These are phyloP conservation scores for Alcedo quadribrachys DNA, from an alignment of 2,797 vertebrate genomes.

Conservation along the genomic window DNA sequence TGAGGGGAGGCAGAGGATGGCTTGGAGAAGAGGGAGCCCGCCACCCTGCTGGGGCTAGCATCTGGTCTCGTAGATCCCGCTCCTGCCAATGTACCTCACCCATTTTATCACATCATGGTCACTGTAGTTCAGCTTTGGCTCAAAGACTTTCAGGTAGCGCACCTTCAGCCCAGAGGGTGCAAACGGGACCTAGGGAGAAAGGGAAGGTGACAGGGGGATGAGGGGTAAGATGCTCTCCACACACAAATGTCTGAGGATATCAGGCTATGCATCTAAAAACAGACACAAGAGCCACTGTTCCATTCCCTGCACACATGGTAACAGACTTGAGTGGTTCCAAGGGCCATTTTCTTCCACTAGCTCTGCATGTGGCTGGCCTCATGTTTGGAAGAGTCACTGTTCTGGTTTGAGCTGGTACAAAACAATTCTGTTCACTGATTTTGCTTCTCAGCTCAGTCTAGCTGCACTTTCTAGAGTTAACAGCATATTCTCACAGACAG, in stretches of 20 bases:
- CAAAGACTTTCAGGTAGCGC: constrained; percentile 99
- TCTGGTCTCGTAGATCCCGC: constrained; percentile 98
- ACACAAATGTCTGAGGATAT: background rate
- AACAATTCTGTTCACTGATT: background rate
- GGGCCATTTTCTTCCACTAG: background rate
- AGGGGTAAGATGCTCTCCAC: accelerated
- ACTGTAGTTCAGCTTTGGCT: constrained; percentile 99
- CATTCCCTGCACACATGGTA: background rate
- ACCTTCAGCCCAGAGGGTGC: constrained; percentile 99
- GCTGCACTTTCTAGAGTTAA: background rate
- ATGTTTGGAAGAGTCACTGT: background rate
- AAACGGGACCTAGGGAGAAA: constrained; percentile 88
- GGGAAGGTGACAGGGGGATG: background rate
- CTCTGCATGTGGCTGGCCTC: background rate
- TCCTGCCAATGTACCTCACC: constrained; percentile 98
- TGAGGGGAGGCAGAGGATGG: constrained; percentile 65
- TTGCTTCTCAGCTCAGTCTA: background rate
- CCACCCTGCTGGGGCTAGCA: constrained; percentile 82
- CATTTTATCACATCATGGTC: constrained; percentile 99
- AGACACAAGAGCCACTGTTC: background rate
- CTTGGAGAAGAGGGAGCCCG: constrained; percentile 61
- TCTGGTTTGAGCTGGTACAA: background rate
- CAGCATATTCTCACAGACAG: background rate
- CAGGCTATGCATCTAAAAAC: accelerated
- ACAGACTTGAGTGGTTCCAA: background rate